These are phyloP conservation scores for Cardiocondyla obscurior DNA, from an alignment of 1,140 invertebrate genomes.

Conservation along the genomic window DNA sequence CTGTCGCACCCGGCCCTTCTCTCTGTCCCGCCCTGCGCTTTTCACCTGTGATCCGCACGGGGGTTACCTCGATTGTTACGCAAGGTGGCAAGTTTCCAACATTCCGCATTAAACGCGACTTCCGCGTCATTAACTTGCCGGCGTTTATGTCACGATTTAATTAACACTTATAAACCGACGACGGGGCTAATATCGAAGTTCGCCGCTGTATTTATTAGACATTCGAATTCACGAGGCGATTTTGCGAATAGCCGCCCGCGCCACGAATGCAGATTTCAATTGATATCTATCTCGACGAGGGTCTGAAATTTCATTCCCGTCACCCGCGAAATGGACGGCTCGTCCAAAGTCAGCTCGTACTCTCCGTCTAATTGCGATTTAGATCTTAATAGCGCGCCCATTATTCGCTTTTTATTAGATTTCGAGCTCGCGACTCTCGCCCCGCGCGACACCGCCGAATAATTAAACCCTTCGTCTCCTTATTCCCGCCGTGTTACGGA, in stretches of 20 bases:
- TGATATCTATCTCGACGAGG: background rate
- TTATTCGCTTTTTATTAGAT: conserved; percentile 23
- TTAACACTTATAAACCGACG: conserved; percentile 31
- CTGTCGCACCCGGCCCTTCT: background rate
- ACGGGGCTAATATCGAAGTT: conserved; percentile 25
- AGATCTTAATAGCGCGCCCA: background rate
- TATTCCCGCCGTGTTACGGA: background rate
- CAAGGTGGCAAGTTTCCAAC: conserved; percentile 34
- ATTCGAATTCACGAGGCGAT: background rate
- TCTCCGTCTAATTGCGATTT: background rate
- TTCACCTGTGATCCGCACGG: background rate
- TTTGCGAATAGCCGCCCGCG: background rate
- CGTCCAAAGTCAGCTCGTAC: background rate
- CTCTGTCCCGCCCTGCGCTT: background rate
- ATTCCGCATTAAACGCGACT: conserved; percentile 19
- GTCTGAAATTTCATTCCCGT: conserved; percentile 15
- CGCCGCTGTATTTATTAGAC: background rate
- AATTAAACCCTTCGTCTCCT: background rate
- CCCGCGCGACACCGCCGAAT: background rate
- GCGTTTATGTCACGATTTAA: conserved; percentile 38
- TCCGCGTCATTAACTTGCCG: conserved; percentile 35
- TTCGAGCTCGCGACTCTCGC: conserved; percentile 4
- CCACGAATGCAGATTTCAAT: background rate
- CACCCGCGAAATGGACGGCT: background rate
- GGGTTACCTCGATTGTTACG: conserved; percentile 21